Evolutionary conservation across 2,113 vertebrate genomes (phyloP).

Genomic region (Antidorcas marsupialis): DNA sequence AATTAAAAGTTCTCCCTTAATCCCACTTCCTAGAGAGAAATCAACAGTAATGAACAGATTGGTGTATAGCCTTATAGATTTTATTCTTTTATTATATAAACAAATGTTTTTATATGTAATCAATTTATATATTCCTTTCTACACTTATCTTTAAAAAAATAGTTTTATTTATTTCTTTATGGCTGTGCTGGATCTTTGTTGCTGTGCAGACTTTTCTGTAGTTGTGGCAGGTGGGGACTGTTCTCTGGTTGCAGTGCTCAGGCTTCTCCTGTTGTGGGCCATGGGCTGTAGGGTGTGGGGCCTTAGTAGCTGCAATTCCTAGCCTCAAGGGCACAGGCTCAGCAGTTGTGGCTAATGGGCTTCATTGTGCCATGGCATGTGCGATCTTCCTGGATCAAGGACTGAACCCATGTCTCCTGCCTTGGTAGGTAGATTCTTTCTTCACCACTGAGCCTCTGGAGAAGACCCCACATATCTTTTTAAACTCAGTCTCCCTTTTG

Average conservation of each 20-base stretch:
- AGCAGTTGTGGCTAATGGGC: neutral
- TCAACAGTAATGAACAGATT: neutral
- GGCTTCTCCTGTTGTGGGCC: neutral
- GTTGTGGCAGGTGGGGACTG: neutral
- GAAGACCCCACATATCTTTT: neutral
- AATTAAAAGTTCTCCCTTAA: neutral
- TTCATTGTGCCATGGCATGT: neutral
- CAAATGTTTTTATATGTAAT: neutral
- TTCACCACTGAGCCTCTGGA: neutral
- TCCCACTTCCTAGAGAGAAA: neutral
- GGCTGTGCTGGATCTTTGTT: neutral
- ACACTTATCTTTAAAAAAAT: neutral
- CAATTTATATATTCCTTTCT: neutral
- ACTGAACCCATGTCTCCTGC: neutral
- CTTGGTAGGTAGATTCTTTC: neutral
- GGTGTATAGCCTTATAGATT: neutral
- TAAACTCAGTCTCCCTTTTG: neutral
- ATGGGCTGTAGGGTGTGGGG: neutral
- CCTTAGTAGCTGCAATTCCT: neutral
- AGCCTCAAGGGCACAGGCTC: neutral
- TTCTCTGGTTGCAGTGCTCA: neutral
- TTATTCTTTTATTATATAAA: neutral
- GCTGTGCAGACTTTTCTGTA: neutral
- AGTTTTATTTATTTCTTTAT: neutral
- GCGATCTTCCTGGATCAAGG: neutral